Percentiles rank a stretch among this genome's conserved stretches.
Evolutionary conservation across 64 coral and sea anemone species (phyloP).

Genomic region (Actinia equina): DNA sequence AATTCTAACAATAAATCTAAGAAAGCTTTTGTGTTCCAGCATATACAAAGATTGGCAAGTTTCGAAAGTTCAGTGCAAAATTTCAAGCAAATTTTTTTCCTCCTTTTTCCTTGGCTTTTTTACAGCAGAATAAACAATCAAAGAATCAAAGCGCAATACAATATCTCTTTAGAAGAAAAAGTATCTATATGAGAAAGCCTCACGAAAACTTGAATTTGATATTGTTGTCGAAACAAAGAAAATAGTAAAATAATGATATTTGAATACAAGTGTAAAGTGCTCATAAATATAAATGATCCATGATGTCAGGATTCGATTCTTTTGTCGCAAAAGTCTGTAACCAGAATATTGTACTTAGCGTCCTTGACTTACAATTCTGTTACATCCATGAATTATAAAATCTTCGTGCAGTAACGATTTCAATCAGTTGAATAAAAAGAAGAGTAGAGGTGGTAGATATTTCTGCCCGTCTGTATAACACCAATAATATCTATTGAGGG

Average conservation of each 20-base stretch:
- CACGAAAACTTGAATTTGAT: background rate
- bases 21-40: too few relatives aligned
- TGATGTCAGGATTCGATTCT: too few relatives aligned
- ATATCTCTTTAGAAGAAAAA: constrained; percentile 2
- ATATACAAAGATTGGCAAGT: too few relatives aligned
- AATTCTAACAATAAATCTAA: too few relatives aligned
- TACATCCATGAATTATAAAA: too few relatives aligned
- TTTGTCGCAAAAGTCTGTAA: background rate
- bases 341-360: background rate
- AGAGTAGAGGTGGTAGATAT: too few relatives aligned
- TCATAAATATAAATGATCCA: constrained; percentile 11
- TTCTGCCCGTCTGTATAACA: background rate
- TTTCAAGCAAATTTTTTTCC: too few relatives aligned
- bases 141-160: background rate
- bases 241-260: background rate
- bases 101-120: too few relatives aligned
- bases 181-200: background rate
- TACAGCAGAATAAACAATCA: too few relatives aligned
- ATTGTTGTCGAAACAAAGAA: constrained; percentile 3
- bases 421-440: background rate
- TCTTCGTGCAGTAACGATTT: background rate
- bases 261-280: background rate
- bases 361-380: background rate
- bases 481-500: background rate
- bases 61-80: too few relatives aligned